Base-by-base conservation (phyloP, 2,113 vertebrate genomes). In the Rhagologus leucostigma region DNA sequence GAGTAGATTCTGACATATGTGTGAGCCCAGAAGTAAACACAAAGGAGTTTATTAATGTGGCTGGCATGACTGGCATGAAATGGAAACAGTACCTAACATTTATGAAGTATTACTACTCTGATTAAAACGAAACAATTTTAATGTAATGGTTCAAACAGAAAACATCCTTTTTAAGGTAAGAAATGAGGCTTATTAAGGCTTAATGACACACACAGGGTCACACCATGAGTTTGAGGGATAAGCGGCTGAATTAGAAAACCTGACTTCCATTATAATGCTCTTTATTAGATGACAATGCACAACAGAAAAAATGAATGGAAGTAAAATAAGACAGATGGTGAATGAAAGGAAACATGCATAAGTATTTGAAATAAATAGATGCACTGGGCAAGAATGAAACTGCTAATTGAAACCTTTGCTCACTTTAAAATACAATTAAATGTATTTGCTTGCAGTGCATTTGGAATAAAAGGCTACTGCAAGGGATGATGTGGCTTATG, bases 291-390 rank as follows among this genome's bases (percentile, higher is more conserved):
- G 55, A 88, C 42, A 93, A 87, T 77, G 52, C 79, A 78, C 62
- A 85, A 84, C 63, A 93, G 78, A 93, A 96, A 87, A 59, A 93
- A 90, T 71, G 70, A 78, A 88, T 62, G 62, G 67, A 93, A 94
- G 93, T 84, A 52, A 90, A 90, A 82, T 67, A 91, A 96, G 81
- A 49, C 89, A 95, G 91, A 93, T 94, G 95, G 90, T 90, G 56
- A 94, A 81, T 92, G 55, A 88, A 93, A 88, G 55, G 79, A 91
- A 95, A 95, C 2, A 10, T 55, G 33, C 47, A 6, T 69, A 83
- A 93, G 63, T 62, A 33, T 83, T 92, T 88, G 87, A 96, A 93
- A 94, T 93, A 95, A 95, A 88, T 93, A 80, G 50, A 83, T 94
- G 68, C 73, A 80, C 52, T 63, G 90, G 85, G 62, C 83, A 94